These are phyloP conservation scores for Platycheirus albimanus DNA, from an alignment of 2,888 invertebrate species.

Conservation along the genomic window DNA sequence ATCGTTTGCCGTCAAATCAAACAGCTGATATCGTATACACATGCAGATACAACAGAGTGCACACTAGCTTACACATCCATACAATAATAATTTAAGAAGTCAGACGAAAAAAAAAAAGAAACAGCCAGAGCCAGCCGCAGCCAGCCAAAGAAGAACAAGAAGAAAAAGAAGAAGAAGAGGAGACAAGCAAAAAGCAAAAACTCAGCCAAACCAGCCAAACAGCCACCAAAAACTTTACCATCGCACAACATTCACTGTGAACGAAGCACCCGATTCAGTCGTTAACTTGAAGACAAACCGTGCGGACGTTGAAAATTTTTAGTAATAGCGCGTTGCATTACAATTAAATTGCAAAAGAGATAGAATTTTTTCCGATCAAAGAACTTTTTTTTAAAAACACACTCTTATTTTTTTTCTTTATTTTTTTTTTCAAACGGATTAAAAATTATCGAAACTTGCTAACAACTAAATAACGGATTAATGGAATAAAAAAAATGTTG, in stretches of 20 bases:
- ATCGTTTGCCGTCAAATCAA: slow-evolving; percentile 10
- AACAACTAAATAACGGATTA: slow-evolving; percentile 3
- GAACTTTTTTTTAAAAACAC: slow-evolving; percentile 28
- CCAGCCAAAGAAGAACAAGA: slow-evolving; percentile 5
- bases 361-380: slow-evolving; percentile 59
- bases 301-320: slow-evolving; percentile 54
- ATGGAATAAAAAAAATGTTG: slow-evolving; percentile 59
- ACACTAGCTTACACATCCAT: background rate
- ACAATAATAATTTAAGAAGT: background rate
- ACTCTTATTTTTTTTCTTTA: slow-evolving; percentile 4
- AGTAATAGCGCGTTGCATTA: slow-evolving; percentile 44
- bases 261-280: slow-evolving; percentile 44
- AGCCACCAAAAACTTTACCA: slow-evolving; percentile 44
- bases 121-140: slow-evolving; percentile 4
- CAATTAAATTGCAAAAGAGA: slow-evolving; percentile 43
- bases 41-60: background rate
- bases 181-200: slow-evolving; percentile 20
- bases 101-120: slow-evolving; percentile 17
- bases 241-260: slow-evolving; percentile 47
- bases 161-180: slow-evolving; percentile 16
- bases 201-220: slow-evolving; percentile 39
- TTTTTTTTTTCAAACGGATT: slow-evolving; percentile 54
- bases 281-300: slow-evolving; percentile 35
- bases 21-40: slow-evolving; percentile 49
- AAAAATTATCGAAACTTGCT: slow-evolving; percentile 10